Percentiles rank a stretch among this genome's conserved stretches.
Conservation (phyloP, 2,797 vertebrate species). For the Falco berigora region DNA sequence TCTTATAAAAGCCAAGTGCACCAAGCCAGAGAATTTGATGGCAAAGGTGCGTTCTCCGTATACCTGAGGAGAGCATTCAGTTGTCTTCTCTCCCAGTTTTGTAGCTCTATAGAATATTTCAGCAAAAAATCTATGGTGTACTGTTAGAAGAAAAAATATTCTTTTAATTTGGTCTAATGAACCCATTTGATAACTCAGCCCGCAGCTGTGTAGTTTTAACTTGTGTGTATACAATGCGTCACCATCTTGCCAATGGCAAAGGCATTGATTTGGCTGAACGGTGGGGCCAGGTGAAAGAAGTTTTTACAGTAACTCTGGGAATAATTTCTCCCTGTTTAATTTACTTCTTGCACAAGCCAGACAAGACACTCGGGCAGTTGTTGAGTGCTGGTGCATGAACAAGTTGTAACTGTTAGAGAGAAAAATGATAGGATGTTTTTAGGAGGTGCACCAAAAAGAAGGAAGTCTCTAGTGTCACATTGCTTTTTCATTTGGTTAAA, state of each 20-base stretch:
- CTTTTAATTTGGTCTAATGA: neutral
- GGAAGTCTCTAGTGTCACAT: neutral
- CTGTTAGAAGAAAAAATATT: neutral
- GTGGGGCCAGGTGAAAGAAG: neutral
- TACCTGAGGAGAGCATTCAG: neutral
- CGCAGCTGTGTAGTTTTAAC: neutral
- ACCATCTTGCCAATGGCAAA: neutral
- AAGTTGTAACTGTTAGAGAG: neutral
- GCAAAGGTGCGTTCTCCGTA: neutral
- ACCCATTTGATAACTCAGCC: neutral
- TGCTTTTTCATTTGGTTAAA: neutral
- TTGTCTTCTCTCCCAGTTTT: neutral
- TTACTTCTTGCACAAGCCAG: neutral
- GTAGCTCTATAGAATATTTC: neutral
- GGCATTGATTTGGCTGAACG: neutral
- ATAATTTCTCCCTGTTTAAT: neutral
- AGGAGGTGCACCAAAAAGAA: neutral
- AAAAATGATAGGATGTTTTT: slow-evolving; percentile 13
- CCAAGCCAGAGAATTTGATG: neutral
- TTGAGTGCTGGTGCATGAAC: neutral
- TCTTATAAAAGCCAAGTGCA: neutral
- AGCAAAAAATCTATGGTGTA: neutral
- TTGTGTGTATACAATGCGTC: neutral
- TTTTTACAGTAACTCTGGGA: neutral
- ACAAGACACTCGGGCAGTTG: neutral